Evolutionary conservation across 2,888 invertebrate species (phyloP).

Genomic region (Drosophila dives): DNA sequence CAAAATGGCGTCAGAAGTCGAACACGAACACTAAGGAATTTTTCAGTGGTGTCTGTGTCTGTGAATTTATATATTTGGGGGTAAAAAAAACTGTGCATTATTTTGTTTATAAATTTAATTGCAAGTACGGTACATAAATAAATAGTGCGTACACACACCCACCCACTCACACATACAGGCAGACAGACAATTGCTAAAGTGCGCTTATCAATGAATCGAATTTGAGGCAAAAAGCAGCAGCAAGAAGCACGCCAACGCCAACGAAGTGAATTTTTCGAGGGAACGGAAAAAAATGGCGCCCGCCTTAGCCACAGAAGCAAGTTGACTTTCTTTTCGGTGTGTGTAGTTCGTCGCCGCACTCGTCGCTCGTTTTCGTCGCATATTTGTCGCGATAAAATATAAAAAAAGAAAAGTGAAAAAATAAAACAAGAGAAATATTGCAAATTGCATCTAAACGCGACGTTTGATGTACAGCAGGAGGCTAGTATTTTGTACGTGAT

Average conservation of each 20-base stretch:
- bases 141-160: constrained; percentile 68
- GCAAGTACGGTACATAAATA: constrained; percentile 75
- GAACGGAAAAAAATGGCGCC: constrained; percentile 83
- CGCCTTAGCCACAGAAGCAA: constrained; percentile 78
- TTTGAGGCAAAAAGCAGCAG: constrained; percentile 47
- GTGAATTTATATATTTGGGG: constrained; percentile 78
- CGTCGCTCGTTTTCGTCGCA: constrained; percentile 75
- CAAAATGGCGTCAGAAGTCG: constrained; percentile 77
- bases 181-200: constrained; percentile 59
- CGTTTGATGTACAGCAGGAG: constrained; percentile 69
- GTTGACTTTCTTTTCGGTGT: constrained; percentile 82
- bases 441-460: constrained; percentile 61
- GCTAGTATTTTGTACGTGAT: constrained; percentile 79
- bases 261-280: constrained; percentile 77
- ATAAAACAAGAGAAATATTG: constrained; percentile 54
- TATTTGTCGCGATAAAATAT: constrained; percentile 70
- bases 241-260: constrained; percentile 64
- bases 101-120: constrained; percentile 81
- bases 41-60: constrained; percentile 80
- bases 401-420: constrained; percentile 36
- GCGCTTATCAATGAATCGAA: constrained; percentile 75
- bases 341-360: constrained; percentile 73
- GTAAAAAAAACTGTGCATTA: constrained; percentile 74
- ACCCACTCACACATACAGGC: constrained; percentile 64
- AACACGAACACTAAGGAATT: constrained; percentile 79